Evolutionary conservation across 2,888 invertebrate genomes (phyloP).

Genomic region (Tinea trinotella): DNA sequence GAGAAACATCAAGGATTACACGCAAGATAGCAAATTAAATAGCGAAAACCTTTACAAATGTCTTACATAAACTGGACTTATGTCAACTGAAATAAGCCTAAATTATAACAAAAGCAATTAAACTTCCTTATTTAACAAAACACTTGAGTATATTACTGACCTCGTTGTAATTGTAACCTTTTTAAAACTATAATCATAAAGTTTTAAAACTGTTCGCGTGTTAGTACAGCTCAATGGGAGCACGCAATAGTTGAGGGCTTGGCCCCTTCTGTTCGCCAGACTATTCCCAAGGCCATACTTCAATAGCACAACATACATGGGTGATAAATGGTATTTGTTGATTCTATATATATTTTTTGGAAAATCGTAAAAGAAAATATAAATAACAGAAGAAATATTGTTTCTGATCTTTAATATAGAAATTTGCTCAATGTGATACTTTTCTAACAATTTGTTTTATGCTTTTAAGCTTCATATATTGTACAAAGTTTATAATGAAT

Average conservation of each 20-base stretch:
- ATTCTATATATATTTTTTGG: neutral
- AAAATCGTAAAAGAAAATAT: neutral
- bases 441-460: too few species aligned
- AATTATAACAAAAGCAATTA: too few species aligned
- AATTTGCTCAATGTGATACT: too few species aligned
- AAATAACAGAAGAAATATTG: neutral
- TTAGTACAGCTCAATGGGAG: neutral
- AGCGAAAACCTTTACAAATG: too few species aligned
- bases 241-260: slow-evolving; percentile 9
- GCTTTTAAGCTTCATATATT: too few species aligned
- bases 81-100: too few species aligned
- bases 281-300: slow-evolving; percentile 13
- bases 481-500: too few species aligned
- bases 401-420: too few species aligned
- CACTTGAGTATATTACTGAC: slow-evolving; percentile 9
- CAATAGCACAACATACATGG: slow-evolving; percentile 5
- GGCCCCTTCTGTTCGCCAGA: slow-evolving; percentile 5
- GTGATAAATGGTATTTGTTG: slow-evolving; percentile 3
- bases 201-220: slow-evolving; percentile 17
- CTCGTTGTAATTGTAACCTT: slow-evolving; percentile 12
- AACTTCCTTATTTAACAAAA: neutral
- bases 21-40: too few species aligned
- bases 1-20: too few species aligned
- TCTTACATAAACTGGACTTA: too few species aligned
- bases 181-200: slow-evolving; percentile 18